Evolutionary conservation across 2,113 vertebrate species (phyloP).

Genomic region (Bubalus kerabau): DNA sequence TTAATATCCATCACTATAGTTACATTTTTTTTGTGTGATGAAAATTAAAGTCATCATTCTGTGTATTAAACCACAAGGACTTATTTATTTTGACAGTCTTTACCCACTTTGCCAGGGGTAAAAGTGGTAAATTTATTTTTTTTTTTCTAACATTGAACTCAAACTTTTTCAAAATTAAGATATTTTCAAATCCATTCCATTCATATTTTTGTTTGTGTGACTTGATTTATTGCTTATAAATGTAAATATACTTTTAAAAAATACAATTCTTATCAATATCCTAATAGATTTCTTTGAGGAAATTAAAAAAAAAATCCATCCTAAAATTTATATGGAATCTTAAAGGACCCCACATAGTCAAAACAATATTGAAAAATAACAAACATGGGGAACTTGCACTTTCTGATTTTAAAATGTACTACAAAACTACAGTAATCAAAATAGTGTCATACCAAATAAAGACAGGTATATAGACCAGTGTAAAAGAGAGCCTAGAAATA

Average conservation of each 20-base stretch:
- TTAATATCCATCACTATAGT: not conserved
- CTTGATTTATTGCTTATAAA: not conserved
- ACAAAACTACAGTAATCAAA: not conserved
- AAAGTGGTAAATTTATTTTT: not conserved
- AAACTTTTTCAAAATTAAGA: not conserved
- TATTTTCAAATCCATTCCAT: not conserved
- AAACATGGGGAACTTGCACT: not conserved
- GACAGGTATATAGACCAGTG: not conserved
- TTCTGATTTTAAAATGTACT: not conserved
- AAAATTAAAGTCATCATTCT: not conserved
- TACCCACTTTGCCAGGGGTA: not conserved
- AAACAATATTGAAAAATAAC: not conserved
- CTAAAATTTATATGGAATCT: not conserved
- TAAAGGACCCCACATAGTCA: not conserved
- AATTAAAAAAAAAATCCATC: not conserved
- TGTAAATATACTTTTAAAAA: not conserved
- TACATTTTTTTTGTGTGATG: not conserved
- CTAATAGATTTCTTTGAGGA: not conserved
- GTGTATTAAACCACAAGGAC: not conserved
- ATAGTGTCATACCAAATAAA: not conserved
- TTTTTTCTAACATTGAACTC: not conserved
- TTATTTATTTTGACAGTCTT: not conserved
- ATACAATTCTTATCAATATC: not conserved
- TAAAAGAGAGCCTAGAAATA: not conserved
- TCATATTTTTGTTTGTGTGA: not conserved